Evolutionary conservation across 1,140 invertebrate species (phyloP).

Genomic region (Venturia canescens): DNA sequence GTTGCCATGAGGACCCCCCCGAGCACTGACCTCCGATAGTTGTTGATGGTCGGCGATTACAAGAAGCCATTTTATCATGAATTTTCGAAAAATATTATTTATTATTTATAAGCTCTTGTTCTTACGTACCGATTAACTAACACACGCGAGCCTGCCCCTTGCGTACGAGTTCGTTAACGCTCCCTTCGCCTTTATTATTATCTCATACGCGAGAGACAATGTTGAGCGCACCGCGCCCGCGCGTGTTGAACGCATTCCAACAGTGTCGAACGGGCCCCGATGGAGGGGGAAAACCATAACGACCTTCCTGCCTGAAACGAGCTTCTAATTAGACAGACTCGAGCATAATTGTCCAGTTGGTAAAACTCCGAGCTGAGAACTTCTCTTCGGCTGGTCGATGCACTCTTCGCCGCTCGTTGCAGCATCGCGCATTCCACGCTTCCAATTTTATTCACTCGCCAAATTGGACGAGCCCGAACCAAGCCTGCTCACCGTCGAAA

Average conservation of each 20-base stretch:
- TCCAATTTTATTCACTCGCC: not conserved
- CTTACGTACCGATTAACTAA: not conserved
- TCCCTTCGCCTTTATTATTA: constrained; percentile 14
- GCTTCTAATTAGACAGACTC: constrained; percentile 56
- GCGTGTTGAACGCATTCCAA: constrained; percentile 25
- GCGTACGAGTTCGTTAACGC: constrained; percentile 37
- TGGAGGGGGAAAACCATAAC: constrained; percentile 30
- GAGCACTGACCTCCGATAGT: constrained; percentile 19
- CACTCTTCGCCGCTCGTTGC: constrained; percentile 7
- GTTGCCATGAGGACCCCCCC: constrained; percentile 33
- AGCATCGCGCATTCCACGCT: not conserved
- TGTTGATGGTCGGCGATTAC: constrained; percentile 34
- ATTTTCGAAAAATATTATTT: constrained; percentile 9
- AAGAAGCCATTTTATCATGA: constrained; percentile 37
- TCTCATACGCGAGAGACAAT: constrained; percentile 23
- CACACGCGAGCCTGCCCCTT: not conserved
- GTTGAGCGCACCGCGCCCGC: not conserved
- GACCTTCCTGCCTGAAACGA: constrained; percentile 51
- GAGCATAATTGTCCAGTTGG: constrained; percentile 55
- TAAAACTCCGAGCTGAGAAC: constrained; percentile 40
- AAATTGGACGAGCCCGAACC: not conserved
- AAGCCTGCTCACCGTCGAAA: too few relatives aligned
- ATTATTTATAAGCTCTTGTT: not conserved
- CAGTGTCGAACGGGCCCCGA: constrained; percentile 5
- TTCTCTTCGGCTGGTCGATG: constrained; percentile 13